Evolutionary conservation across 2,888 invertebrate species (phyloP), one percentile per base, ranked within the genome.

Genomic region (Caenorhabditis sulstoni): DNA sequence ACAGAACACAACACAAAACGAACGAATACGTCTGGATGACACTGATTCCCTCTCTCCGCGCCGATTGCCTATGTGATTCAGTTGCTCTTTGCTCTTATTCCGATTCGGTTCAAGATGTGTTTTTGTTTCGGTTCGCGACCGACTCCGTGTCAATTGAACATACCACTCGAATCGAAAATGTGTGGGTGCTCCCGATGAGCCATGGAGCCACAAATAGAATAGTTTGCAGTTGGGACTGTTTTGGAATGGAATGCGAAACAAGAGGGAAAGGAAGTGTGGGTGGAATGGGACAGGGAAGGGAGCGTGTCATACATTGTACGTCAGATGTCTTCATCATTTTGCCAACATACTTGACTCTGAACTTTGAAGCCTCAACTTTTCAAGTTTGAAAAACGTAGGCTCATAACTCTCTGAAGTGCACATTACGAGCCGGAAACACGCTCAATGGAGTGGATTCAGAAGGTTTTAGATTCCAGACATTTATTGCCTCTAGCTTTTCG

Each of bases 161-260:
- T 7, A 29, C 37, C 50, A 41, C 50, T 35, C 37, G 37, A 49
- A 22, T n/a, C 29, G 45, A 18, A 37, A 23, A 35, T 65, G 65
- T 53, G 65, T 37, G 65, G 39, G 47, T 57, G 49, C 45, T 45
- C 55, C 45, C 65, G 18, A 65, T 65, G 45, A 65, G 65, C 65
- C 65, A 53, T n/a, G 18, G 59, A 29, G 47, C 22, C 65, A 35
- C 11, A 65, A 65, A 65, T 65, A 65, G 65, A 47, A 66, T 52
- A 18, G 16, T 12, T 18, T 35, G 35, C 52, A 11, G 49, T n/a
- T 35, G 14, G 3, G 35, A 23, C n/a, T 23, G n/a, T 47, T 47
- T 47, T 47, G 47, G 47, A 18, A 18, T 47, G 47, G 47, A 18
- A 47, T 18, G 18, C 14, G 9, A 7, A 49, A 22, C 5, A 49